phyloP scores from a whole-genome alignment of 2,888 invertebrate species.

The Himalopsyche japonica region DNA sequence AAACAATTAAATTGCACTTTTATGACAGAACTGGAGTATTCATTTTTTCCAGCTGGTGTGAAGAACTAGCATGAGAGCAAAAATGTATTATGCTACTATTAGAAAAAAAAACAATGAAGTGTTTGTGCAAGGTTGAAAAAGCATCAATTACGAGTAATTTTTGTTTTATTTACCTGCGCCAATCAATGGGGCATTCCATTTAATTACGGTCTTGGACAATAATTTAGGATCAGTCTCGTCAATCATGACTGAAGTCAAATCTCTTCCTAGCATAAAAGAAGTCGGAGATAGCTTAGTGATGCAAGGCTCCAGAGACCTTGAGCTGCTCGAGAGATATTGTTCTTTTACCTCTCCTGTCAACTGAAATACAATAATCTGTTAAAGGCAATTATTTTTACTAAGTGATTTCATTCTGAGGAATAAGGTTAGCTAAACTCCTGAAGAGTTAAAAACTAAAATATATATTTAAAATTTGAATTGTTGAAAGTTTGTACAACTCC shows the following conservation, averaged over 20 bases:
- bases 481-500: no score
- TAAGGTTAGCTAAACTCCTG: no score
- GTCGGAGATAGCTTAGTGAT: constrained; percentile 76
- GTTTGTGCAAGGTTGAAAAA: not conserved
- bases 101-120: no score
- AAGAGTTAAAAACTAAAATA: no score
- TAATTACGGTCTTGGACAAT: constrained; percentile 72
- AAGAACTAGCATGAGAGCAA: no score
- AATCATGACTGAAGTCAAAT: constrained; percentile 84
- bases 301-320: constrained; percentile 79
- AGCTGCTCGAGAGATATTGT: constrained; percentile 82
- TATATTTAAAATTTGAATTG: no score
- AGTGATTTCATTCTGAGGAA: no score
- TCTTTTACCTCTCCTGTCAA: constrained; percentile 71
- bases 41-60: no score
- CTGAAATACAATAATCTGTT: constrained; percentile 11
- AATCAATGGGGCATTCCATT: constrained; percentile 79
- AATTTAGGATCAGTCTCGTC: constrained; percentile 73
- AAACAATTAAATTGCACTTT: no score
- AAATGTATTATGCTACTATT: no score
- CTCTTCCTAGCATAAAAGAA: constrained; percentile 82
- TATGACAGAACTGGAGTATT: no score
- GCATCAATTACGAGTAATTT: constrained; percentile 19
- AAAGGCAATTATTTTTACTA: not conserved
- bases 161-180: constrained; percentile 61